These are phyloP conservation scores for Gymnodraco acuticeps DNA, from an alignment of 2,797 vertebrate species.

Conservation along the genomic window DNA sequence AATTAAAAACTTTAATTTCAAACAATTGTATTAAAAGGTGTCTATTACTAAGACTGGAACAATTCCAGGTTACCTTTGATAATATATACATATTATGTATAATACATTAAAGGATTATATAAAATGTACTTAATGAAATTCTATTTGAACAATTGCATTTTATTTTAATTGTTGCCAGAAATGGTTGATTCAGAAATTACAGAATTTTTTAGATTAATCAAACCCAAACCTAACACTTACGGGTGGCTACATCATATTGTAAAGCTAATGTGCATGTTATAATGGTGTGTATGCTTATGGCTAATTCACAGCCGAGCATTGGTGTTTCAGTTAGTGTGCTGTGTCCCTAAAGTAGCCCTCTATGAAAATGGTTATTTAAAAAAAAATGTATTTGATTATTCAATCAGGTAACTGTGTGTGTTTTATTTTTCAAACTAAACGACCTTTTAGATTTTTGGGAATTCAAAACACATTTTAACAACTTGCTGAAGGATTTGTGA, in stretches of 20 bases:
- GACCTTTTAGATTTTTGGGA: no score
- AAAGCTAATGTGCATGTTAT: not conserved
- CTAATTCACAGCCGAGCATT: not conserved
- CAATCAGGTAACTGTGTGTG: no score
- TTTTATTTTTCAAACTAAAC: no score
- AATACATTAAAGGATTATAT: not conserved
- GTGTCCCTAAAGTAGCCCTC: not conserved
- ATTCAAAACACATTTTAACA: no score
- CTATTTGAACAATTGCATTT: not conserved
- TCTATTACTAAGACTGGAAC: not conserved
- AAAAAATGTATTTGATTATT: no score
- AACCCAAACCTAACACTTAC: conserved; percentile 15
- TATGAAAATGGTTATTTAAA: not conserved
- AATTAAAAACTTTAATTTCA: not conserved
- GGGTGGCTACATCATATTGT: conserved; percentile 6
- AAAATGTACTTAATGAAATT: not conserved
- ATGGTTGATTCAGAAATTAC: not conserved
- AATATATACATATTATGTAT: no score
- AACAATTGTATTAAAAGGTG: no score
- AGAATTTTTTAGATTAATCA: not conserved
- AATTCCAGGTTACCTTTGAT: not conserved
- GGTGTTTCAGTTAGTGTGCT: not conserved
- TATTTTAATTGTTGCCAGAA: not conserved
- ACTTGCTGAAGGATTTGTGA: no score
- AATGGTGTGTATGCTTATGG: not conserved